Evolutionary conservation across 2,797 vertebrate genomes (phyloP), one percentile per base, ranked within the genome.

Genomic region (Botia kubotai): DNA sequence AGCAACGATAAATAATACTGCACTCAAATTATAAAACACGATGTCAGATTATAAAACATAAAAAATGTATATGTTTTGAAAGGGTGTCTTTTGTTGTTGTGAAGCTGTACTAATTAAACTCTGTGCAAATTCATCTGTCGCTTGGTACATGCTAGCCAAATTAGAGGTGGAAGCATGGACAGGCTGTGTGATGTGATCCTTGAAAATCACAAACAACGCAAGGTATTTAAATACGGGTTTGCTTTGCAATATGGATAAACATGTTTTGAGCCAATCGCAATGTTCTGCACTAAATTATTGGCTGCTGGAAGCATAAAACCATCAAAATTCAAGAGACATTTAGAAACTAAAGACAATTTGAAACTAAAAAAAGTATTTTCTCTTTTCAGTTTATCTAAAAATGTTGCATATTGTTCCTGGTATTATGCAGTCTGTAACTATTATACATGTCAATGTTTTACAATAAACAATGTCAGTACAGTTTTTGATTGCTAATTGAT

Each of bases 141-240:
- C 11, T 23, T 60, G 58, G 4, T 14, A 60, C 21, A 26, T 13
- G 21, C 21, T 13, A 26, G 11, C 58, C 58, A 60, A 60, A 60
- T 13, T 60, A 26, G 13, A 60, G 58, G 21, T 60, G 58, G 58
- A 10, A 26, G 26, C 58, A 60, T 60, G 12, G 21, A 23, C 21
- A 26, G 58, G 11, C 58, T 60, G 21, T 26, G 58, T 26, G 58
- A 26, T 11, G 58, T 26, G 21, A 60, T 26, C 23, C 11, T 26
- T 12, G 12, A 26, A 60, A 60, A 60, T 21, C 26, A 26, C 23
- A 13, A 60, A 60, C 58, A 60, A 26, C 0, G 21, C 21, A 26
- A 60, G 58, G 58, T 60, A 60, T 60, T 60, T 60, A 60, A 60
- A 60, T 60, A 60, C 12, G 58, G 21, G 58, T 26, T 60, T 60